Percentiles rank a stretch among this genome's conserved stretches.
Evolutionary conservation across 2,888 invertebrate genomes (phyloP).

Genomic region (Fragum whitleyi): DNA sequence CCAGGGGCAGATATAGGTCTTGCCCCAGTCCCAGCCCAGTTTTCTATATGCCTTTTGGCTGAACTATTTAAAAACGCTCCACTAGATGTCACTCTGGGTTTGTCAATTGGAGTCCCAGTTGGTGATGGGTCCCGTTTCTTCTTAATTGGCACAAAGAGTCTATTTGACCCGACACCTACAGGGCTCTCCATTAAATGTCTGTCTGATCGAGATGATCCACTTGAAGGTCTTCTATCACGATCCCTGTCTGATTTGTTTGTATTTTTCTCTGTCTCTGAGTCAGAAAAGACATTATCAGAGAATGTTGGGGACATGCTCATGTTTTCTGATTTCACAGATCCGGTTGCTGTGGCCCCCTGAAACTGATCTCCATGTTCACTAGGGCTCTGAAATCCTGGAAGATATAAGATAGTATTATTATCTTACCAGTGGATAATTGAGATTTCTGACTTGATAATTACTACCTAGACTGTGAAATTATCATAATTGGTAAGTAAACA

Average conservation of each 20-base stretch:
- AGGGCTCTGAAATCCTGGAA: slow-evolving; percentile 70
- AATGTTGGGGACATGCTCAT: slow-evolving; percentile 58
- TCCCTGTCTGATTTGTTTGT: neutral
- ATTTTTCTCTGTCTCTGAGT: slow-evolving; percentile 34
- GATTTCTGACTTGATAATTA: no score
- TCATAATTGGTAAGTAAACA: no score
- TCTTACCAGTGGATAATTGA: no score
- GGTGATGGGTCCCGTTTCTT: slow-evolving; percentile 56
- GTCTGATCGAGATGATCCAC: slow-evolving; percentile 17
- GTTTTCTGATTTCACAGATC: slow-evolving; percentile 40
- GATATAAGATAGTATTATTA: neutral
- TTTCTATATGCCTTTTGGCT: slow-evolving; percentile 37
- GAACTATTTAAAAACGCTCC: slow-evolving; percentile 27
- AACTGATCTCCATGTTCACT: slow-evolving; percentile 55
- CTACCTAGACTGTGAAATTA: no score
- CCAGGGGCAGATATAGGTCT: slow-evolving; percentile 32
- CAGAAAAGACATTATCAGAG: slow-evolving; percentile 63
- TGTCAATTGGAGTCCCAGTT: slow-evolving; percentile 48
- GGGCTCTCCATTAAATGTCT: slow-evolving; percentile 23
- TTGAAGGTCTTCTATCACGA: slow-evolving; percentile 12
- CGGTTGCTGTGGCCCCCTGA: slow-evolving; percentile 54
- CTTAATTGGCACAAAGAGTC: slow-evolving; percentile 67
- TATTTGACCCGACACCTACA: slow-evolving; percentile 49
- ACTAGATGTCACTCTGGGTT: slow-evolving; percentile 14
- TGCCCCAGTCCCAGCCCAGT: slow-evolving; percentile 24